phyloP scores from a whole-genome alignment of 2,888 invertebrate genomes.

The Epistrophella euchroma region DNA sequence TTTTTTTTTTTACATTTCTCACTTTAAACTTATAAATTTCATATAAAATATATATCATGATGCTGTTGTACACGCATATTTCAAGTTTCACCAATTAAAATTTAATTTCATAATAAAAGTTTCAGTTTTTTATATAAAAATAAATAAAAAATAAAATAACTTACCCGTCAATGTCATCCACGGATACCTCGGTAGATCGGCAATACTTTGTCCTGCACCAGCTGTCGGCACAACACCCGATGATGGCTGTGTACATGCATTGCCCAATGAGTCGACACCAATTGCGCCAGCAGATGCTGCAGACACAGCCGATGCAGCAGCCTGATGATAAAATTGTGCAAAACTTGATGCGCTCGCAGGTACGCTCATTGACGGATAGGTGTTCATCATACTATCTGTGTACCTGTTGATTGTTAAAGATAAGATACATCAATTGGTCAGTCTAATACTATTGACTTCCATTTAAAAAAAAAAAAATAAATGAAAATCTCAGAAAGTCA shows the following conservation, averaged over 20 bases:
- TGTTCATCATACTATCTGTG: constrained; percentile 84
- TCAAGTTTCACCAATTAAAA: neutral
- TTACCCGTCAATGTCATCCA: constrained; percentile 99
- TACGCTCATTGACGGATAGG: constrained; percentile 84
- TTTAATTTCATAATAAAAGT: neutral
- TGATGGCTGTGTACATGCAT: constrained; percentile 91
- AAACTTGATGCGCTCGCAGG: constrained; percentile 84
- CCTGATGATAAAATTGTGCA: constrained; percentile 96
- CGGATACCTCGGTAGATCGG: constrained; percentile 96
- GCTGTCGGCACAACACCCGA: constrained; percentile 85
- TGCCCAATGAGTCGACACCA: constrained; percentile 91
- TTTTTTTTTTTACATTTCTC: too few species aligned
- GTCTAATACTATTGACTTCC: constrained; percentile 16
- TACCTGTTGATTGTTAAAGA: constrained; percentile 80
- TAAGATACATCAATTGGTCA: constrained; percentile 34
- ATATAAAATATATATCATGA: too few species aligned
- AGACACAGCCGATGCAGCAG: constrained; percentile 88
- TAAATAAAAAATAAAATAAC: constrained; percentile 16
- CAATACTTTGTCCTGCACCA: constrained; percentile 92
- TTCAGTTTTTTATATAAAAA: neutral
- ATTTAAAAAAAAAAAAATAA: neutral
- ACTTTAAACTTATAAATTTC: too few species aligned
- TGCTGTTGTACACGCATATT: too few species aligned
- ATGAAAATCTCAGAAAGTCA: constrained; percentile 39
- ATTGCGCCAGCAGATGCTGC: constrained; percentile 91